Percentiles rank a stretch among this genome's conserved stretches.
Conservation (phyloP, 2,113 vertebrate species). For the Brienomyrus longianalis region DNA sequence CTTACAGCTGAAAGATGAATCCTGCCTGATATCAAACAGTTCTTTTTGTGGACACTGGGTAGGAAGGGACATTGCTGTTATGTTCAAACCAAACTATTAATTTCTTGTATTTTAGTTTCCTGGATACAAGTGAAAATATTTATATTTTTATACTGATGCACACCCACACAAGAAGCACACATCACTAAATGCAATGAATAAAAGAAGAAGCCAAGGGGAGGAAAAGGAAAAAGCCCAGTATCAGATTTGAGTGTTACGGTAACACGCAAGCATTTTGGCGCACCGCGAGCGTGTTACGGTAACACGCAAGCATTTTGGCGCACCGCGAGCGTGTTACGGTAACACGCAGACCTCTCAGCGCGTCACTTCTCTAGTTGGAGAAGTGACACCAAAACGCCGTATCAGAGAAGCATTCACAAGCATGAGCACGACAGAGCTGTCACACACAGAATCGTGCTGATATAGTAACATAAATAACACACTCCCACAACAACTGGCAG, state of each 20-base stretch:
- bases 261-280: not conserved
- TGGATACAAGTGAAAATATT: not conserved
- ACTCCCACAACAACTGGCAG: not conserved
- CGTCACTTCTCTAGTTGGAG: not conserved
- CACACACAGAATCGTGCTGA: not conserved
- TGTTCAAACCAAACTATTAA: not conserved
- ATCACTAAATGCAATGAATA: not conserved
- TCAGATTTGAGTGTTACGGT: not conserved
- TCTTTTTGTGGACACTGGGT: not conserved
- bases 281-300: not conserved
- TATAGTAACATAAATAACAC: not conserved
- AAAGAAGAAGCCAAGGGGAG: not conserved
- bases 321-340: not conserved
- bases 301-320: not conserved
- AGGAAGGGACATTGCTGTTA: not conserved
- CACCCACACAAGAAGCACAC: not conserved
- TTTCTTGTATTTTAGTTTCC: not conserved
- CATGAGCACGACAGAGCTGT: not conserved
- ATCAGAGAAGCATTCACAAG: not conserved
- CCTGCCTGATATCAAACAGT: not conserved
- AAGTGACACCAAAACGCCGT: not conserved
- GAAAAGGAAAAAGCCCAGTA: not conserved
- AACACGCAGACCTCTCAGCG: not conserved
- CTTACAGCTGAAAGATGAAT: conserved; percentile 44
- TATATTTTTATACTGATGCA: not conserved